Conservation (phyloP, 2,113 vertebrate genomes). For the Propithecus coquereli region DNA sequence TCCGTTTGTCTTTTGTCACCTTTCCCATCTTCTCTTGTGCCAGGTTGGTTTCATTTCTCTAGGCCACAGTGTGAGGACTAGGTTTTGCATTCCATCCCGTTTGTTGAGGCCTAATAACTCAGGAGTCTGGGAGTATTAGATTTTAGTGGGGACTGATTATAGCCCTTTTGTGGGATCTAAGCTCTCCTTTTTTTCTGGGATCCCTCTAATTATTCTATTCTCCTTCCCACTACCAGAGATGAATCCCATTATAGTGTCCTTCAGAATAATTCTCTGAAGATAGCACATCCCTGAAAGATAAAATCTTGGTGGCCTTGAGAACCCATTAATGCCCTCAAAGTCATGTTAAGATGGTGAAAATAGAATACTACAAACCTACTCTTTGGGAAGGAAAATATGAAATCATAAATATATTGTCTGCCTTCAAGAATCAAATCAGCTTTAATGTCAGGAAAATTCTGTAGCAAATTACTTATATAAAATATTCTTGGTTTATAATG, state of each 20-base stretch:
- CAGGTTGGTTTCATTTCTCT: not conserved
- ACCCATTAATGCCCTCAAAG: not conserved
- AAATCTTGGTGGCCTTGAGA: not conserved
- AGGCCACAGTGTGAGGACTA: not conserved
- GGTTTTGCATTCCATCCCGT: not conserved
- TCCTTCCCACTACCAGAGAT: not conserved
- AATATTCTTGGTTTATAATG: not conserved
- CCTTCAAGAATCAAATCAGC: conserved; percentile 20
- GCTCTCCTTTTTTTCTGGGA: not conserved
- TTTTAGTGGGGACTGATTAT: not conserved
- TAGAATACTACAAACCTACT: not conserved
- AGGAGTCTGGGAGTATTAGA: not conserved
- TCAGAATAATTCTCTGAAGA: not conserved
- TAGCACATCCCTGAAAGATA: not conserved
- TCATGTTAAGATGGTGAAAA: conserved; percentile 11
- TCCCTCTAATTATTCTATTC: not conserved
- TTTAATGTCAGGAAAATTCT: not conserved
- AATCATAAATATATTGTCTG: conserved; percentile 10
- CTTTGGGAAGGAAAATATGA: not conserved
- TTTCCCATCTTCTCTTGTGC: not conserved
- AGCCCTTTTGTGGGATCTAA: not conserved
- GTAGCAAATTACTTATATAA: not conserved
- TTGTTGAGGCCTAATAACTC: not conserved
- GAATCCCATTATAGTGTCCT: not conserved
- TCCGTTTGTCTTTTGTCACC: not conserved